phyloP scores from a whole-genome alignment of 2,888 invertebrate species.

The Chouioia cunea region DNA sequence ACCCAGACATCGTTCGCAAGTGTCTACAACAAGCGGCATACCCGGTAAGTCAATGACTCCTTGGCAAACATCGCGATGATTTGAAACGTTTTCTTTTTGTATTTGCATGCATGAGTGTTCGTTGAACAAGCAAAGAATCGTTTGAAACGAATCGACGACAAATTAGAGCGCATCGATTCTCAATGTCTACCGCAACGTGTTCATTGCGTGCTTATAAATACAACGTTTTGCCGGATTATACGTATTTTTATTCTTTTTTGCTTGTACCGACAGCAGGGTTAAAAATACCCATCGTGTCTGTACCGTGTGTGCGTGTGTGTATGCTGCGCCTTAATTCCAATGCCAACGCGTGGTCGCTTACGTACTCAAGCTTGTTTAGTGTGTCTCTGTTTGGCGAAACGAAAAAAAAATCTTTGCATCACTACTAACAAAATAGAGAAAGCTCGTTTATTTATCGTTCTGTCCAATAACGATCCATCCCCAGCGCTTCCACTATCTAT shows the following conservation, averaged over 20 bases:
- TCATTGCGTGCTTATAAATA: constrained; percentile 44
- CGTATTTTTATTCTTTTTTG: constrained; percentile 52
- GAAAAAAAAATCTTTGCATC: too few species aligned
- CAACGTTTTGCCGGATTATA: constrained; percentile 36
- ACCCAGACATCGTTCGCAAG: constrained; percentile 58
- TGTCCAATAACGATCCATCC: constrained; percentile 28
- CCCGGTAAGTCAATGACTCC: constrained; percentile 58
- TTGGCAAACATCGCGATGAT: neutral
- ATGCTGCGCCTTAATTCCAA: constrained; percentile 38
- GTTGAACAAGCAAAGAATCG: neutral
- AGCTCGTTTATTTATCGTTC: constrained; percentile 22
- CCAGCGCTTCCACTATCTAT: constrained; percentile 65
- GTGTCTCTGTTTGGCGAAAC: too few species aligned
- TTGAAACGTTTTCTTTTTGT: constrained; percentile 5
- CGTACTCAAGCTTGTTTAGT: too few species aligned
- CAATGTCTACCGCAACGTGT: constrained; percentile 22
- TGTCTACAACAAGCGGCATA: constrained; percentile 57
- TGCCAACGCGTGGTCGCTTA: neutral
- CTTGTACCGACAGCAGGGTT: constrained; percentile 56
- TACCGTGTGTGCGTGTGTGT: constrained; percentile 28
- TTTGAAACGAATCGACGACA: neutral
- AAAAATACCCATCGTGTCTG: constrained; percentile 56
- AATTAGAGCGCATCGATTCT: constrained; percentile 19
- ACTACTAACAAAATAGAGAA: constrained; percentile 4
- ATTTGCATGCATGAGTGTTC: constrained; percentile 6